These are phyloP conservation scores for Chrysaora quinquecirrha DNA, from an alignment of 30 jellyfish, hydroid and myxozoan species.

Conservation along the genomic window DNA sequence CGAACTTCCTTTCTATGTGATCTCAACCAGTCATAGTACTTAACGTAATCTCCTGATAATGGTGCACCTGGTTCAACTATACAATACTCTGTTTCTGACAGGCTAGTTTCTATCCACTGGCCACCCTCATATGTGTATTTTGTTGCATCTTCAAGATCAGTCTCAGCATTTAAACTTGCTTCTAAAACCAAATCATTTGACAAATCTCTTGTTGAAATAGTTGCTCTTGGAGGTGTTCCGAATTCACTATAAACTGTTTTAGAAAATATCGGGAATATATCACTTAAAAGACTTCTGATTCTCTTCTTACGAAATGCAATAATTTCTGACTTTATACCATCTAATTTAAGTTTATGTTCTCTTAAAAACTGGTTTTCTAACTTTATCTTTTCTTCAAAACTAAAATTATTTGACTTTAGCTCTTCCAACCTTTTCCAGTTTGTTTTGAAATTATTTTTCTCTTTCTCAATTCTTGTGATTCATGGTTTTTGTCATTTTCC, in stretches of 20 bases:
- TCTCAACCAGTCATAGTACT: slow-evolving; percentile 90
- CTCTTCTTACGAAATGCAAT: slow-evolving; percentile 26
- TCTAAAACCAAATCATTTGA: slow-evolving; percentile 71
- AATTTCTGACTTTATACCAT: not conserved
- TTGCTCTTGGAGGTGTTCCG: slow-evolving; percentile 95
- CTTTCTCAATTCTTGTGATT: not conserved
- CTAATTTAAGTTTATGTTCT: not conserved
- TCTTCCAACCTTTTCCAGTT: not conserved
- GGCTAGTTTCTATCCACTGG: slow-evolving; percentile 78
- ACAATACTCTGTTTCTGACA: slow-evolving; percentile 77
- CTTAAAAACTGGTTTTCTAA: not conserved
- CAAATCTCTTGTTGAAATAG: slow-evolving; percentile 59
- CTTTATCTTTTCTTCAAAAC: not conserved
- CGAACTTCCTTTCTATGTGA: slow-evolving; percentile 84
- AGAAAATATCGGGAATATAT: slow-evolving; percentile 77
- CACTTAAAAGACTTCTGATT: slow-evolving; percentile 35
- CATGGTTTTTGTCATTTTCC: not conserved
- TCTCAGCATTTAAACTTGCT: slow-evolving; percentile 76
- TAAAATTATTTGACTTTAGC: not conserved
- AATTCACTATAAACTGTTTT: slow-evolving; percentile 80
- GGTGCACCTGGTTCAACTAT: slow-evolving; percentile 87
- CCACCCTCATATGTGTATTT: slow-evolving; percentile 87
- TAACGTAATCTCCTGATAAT: slow-evolving; percentile 80
- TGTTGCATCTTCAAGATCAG: slow-evolving; percentile 95
- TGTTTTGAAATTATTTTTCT: not conserved